Conservation (phyloP, 2,888 invertebrate species). For the Trissolcus japonicus region DNA sequence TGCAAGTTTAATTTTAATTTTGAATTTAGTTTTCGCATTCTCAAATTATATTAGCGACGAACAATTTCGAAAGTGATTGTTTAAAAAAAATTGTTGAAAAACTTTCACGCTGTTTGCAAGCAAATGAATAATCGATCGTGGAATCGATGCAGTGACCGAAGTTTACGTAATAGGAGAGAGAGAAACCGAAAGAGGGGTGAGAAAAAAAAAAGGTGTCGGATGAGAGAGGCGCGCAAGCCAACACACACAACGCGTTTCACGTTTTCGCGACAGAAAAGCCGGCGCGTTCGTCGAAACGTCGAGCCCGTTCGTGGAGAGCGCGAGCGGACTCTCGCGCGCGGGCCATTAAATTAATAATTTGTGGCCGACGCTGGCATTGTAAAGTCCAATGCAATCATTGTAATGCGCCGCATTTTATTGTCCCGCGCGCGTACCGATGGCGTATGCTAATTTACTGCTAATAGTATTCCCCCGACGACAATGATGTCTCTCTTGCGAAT, state of each 20-base stretch:
- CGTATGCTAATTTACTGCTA: slow-evolving; percentile 76
- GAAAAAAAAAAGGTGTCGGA: not conserved
- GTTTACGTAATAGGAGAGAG: slow-evolving; percentile 6
- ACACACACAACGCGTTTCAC: slow-evolving; percentile 10
- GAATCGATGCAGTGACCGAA: slow-evolving; percentile 10
- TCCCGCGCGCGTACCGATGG: slow-evolving; percentile 64
- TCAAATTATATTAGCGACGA: no score
- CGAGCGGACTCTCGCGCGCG: slow-evolving; percentile 45
- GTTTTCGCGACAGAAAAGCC: slow-evolving; percentile 38
- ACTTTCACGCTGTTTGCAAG: not conserved
- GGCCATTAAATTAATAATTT: slow-evolving; percentile 76
- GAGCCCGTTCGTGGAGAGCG: slow-evolving; percentile 12
- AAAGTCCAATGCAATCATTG: slow-evolving; percentile 75
- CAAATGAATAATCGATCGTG: slow-evolving; percentile 10
- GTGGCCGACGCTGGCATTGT: slow-evolving; percentile 75
- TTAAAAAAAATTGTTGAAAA: no score
- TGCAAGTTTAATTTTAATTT: no score
- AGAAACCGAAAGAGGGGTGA: slow-evolving; percentile 15
- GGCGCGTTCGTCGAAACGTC: slow-evolving; percentile 30
- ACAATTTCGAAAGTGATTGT: no score
- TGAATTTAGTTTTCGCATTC: no score
- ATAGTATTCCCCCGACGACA: slow-evolving; percentile 75
- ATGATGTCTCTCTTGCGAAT: slow-evolving; percentile 69
- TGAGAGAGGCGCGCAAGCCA: slow-evolving; percentile 17
- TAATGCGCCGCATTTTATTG: slow-evolving; percentile 75